These are phyloP conservation scores for Antrozous pallidus DNA, from an alignment of 2,797 vertebrate genomes.

Conservation along the genomic window DNA sequence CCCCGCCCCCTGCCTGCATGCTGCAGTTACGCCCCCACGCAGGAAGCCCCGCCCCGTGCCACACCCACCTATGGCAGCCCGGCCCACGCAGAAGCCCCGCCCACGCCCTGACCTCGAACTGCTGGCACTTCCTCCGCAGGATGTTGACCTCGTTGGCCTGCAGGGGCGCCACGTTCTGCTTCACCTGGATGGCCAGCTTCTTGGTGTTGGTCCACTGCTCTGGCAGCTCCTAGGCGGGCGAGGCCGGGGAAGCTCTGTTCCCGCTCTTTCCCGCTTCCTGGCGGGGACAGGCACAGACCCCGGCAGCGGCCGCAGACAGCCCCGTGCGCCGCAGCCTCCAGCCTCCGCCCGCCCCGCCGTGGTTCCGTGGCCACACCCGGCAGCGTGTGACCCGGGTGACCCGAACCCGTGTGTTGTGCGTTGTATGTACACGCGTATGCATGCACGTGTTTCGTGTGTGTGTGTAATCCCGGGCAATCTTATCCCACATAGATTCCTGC, in stretches of 20 bases:
- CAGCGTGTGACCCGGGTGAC: accelerated
- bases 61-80: too few species aligned
- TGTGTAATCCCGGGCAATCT: background rate
- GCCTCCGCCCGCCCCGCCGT: background rate
- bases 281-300: accelerated
- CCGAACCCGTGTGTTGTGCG: background rate
- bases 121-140: conserved; percentile 78
- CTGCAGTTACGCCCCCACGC: too few species aligned
- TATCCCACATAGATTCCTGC: background rate
- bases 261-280: accelerated
- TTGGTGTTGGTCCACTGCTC: conserved; percentile 82
- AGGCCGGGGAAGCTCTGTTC: accelerated
- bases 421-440: background rate
- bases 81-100: background rate
- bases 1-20: too few species aligned
- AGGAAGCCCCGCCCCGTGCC: too few species aligned
- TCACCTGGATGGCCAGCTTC: conserved; percentile 79
- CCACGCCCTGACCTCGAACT: conserved; percentile 78
- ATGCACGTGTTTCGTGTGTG: background rate
- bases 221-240: conserved; percentile 76
- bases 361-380: too few species aligned
- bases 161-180: conserved; percentile 78
- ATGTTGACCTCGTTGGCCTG: conserved; percentile 79
- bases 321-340: too few species aligned
- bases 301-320: too few species aligned